Base-by-base conservation (phyloP, 2,113 vertebrate genomes). In the Arenaria interpres region DNA sequence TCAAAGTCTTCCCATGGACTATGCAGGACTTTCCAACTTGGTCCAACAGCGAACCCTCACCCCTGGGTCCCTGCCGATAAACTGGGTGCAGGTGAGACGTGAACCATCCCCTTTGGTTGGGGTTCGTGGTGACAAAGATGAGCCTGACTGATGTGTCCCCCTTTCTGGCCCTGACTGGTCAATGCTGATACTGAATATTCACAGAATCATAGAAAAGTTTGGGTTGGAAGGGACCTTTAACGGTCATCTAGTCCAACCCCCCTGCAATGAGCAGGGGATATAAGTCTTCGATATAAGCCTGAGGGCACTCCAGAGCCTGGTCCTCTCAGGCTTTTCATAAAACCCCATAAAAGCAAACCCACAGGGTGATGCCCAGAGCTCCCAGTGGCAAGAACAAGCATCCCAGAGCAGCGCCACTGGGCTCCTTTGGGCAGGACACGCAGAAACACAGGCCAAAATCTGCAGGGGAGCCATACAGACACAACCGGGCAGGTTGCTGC, bases 391-490 rank as follows among this genome's bases (percentile, higher is more conserved):
- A 11, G 35, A 48, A 4, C 51, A 11, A 50, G 80, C 30, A 1
- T 46, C 14, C 0, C 3, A 62, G 28, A 63, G 7, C 50, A 48
- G 46, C 83, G 19, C 10, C 22, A 0, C 43, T 2, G 25, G 15
- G 51, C 43, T 79, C 33, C 4, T 14, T 17, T 20, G 1, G 3
- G 14, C 30, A 48, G 20, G 41, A 6, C 21, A 1, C 1, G 5
- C 32, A 13, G 73, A 25, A 76, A 51, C 24, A 30, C 9, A 33
- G 30, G 9, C 11, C 10, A 10, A 41, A 32, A 20, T 3, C 5
- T 0, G 11, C 23, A 71, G 19, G 6, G 33, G 6, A 53, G 17
- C 20, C 10, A 3, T 5, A n/a, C 2, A 37, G 20, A 4, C 0
- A 2, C 13, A 33, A 5, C 9, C 37, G 45, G 45, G 12, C 2